phyloP scores from a whole-genome alignment of 2,888 invertebrate species.

The Stenolophus ochropezus region DNA sequence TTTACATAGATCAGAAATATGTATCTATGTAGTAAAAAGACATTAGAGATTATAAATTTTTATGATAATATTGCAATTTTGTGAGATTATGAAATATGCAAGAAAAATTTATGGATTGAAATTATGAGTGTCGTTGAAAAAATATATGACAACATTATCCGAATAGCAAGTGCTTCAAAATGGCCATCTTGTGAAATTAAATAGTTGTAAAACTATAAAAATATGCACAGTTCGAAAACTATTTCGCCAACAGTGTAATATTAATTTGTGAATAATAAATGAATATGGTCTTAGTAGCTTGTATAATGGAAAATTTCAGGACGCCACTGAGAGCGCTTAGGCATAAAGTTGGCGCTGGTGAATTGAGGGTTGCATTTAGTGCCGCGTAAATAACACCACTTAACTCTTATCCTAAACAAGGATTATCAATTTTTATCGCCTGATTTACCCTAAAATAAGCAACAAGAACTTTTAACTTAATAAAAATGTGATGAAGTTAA shows the following conservation, averaged over 20 bases:
- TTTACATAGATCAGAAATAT: too few relatives aligned
- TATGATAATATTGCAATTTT: too few relatives aligned
- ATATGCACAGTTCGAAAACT: neutral
- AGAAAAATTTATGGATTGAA: neutral
- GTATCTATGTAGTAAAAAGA: too few relatives aligned
- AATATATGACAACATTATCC: neutral
- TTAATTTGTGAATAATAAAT: neutral
- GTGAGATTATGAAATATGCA: neutral
- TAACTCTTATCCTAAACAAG: slow-evolving; percentile 47
- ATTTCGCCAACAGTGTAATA: neutral
- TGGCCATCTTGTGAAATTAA: neutral
- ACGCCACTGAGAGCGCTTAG: slow-evolving; percentile 14
- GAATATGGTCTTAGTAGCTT: neutral
- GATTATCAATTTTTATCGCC: slow-evolving; percentile 44
- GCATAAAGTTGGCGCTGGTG: slow-evolving; percentile 17
- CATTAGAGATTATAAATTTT: too few relatives aligned
- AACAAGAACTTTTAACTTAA: slow-evolving; percentile 34
- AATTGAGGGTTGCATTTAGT: slow-evolving; percentile 11
- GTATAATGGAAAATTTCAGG: neutral
- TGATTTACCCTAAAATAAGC: slow-evolving; percentile 18
- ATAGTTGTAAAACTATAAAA: neutral
- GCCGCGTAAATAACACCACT: too few relatives aligned
- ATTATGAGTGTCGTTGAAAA: neutral
- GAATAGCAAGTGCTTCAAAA: neutral
- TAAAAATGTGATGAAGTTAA: slow-evolving; percentile 34